Conservation (phyloP, 64 coral and sea anemone genomes). For the Catalaphyllia jardinei region DNA sequence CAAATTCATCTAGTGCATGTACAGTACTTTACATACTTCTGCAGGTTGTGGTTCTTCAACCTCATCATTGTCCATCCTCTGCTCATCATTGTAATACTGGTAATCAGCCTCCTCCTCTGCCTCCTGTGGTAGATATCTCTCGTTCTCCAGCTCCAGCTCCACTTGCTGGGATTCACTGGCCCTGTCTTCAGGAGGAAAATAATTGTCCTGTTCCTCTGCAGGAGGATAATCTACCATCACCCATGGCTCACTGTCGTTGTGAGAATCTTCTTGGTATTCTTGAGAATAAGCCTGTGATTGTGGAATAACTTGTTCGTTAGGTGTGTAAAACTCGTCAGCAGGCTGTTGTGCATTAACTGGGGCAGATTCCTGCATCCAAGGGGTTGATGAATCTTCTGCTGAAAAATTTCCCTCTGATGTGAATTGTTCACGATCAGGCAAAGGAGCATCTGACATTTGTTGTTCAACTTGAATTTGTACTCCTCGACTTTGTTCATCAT, state of each 20-base stretch:
- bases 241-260: slow-evolving; percentile 18
- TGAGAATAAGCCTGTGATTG: not conserved
- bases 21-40: not conserved
- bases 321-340: not conserved
- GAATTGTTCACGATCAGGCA: not conserved
- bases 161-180: no score
- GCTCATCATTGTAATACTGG: not conserved
- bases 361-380: not conserved
- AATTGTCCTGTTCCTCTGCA: slow-evolving; percentile 1
- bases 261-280: not conserved
- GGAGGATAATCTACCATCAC: slow-evolving; percentile 34
- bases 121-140: not conserved
- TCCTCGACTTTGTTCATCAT: not conserved
- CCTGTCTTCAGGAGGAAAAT: not conserved
- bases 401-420: not conserved
- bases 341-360: not conserved
- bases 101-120: not conserved
- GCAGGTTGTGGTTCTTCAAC: not conserved
- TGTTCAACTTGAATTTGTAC: not conserved
- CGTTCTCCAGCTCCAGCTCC: not conserved
- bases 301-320: slow-evolving; percentile 25
- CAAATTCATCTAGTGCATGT: not conserved
- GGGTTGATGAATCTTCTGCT: not conserved
- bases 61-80: slow-evolving; percentile 1
- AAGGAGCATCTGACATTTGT: not conserved